A percentile compares a stretch with the other conserved stretches of the same genome.
phyloP scores from a whole-genome alignment of 2,113 vertebrate genomes.

The Ptychochromis oligacanthus region DNA sequence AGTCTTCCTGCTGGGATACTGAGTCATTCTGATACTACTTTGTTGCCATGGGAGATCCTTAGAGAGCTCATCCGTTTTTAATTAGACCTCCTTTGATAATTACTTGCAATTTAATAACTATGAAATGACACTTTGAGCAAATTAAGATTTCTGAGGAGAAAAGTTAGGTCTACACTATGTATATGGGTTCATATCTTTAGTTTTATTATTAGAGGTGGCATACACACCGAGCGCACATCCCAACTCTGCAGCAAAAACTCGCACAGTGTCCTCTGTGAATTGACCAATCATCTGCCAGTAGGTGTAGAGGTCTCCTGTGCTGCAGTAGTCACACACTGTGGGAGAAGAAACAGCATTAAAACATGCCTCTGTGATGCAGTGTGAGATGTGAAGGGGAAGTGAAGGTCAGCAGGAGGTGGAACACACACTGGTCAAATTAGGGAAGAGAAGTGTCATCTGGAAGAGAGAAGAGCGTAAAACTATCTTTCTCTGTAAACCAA shows the following conservation, averaged over 20 bases:
- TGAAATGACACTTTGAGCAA: conserved; percentile 3
- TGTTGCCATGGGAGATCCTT: neutral
- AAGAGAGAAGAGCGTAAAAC: conserved; percentile 22
- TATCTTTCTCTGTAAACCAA: neutral
- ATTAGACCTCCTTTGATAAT: conserved; percentile 21
- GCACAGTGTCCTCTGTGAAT: conserved; percentile 84
- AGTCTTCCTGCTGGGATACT: neutral
- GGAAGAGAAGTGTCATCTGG: neutral
- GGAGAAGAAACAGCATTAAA: conserved; percentile 30
- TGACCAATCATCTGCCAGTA: conserved; percentile 88
- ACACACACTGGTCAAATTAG: conserved; percentile 28
- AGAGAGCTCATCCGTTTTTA: conserved; percentile 26
- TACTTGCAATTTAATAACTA: conserved; percentile 16
- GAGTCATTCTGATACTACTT: neutral
- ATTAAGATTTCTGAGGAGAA: conserved; percentile 8
- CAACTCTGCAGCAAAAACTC: conserved; percentile 92
- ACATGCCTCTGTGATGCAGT: neutral
- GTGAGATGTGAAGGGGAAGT: neutral
- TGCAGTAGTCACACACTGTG: conserved; percentile 94
- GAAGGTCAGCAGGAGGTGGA: conserved; percentile 26
- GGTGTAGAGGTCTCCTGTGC: conserved; percentile 89
- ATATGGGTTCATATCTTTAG: neutral
- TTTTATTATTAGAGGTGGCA: neutral
- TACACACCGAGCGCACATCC: conserved; percentile 90
- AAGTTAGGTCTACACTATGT: neutral